These are phyloP conservation scores for Muricea muricata DNA, from an alignment of 92 coral and sea anemone species.

Conservation along the genomic window DNA sequence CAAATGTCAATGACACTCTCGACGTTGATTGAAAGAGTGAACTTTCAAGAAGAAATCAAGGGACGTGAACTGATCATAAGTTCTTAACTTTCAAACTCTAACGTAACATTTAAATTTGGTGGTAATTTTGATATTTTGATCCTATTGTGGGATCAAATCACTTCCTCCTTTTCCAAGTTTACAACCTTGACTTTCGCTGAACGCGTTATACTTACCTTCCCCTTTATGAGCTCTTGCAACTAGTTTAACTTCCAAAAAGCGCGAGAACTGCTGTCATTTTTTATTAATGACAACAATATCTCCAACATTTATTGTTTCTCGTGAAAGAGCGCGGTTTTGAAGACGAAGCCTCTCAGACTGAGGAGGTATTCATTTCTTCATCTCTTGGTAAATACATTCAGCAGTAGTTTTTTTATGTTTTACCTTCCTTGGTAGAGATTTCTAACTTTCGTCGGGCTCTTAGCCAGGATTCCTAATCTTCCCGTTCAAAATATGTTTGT, in stretches of 20 bases:
- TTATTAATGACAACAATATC: conserved; percentile 25
- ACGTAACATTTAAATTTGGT: no score
- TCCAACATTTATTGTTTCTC: conserved; percentile 16
- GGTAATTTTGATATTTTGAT: no score
- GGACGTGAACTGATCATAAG: no score
- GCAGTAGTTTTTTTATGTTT: conserved; percentile 15
- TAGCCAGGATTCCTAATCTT: no score
- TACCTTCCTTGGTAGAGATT: conserved; percentile 3
- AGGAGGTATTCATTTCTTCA: conserved; percentile 23
- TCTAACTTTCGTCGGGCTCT: conserved; percentile 15
- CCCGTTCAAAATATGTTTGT: no score
- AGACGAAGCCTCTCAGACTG: conserved; percentile 8
- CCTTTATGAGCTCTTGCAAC: background rate
- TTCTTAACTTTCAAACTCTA: no score
- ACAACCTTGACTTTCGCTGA: conserved; percentile 7
- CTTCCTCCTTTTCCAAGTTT: conserved; percentile 11
- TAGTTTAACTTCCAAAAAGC: conserved; percentile 34
- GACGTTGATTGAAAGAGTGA: no score
- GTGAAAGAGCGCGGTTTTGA: conserved; percentile 1
- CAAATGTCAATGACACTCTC: no score
- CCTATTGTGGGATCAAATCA: background rate
- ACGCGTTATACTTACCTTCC: conserved; percentile 18
- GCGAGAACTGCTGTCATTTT: background rate
- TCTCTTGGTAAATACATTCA: background rate
- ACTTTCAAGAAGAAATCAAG: no score